Evolutionary conservation across 1,140 invertebrate genomes (phyloP).

Genomic region (Neomicropteryx cornuta): DNA sequence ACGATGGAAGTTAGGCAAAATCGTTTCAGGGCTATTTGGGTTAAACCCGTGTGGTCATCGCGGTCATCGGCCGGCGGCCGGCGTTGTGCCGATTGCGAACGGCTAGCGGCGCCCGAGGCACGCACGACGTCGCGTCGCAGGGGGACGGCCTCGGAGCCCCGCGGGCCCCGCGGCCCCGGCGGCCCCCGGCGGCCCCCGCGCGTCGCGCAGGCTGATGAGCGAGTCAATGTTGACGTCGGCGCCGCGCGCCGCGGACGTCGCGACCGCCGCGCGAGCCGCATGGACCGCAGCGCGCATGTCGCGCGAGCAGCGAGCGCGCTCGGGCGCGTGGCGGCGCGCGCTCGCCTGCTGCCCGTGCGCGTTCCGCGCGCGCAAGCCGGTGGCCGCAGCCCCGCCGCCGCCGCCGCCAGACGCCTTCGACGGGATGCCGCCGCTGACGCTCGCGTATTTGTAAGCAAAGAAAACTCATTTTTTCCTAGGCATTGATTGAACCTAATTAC

Average conservation of each 20-base stretch:
- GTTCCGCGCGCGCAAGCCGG: conserved; percentile 2
- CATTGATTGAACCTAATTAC: no score
- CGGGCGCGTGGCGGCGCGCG: background rate
- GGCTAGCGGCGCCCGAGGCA: conserved; percentile 22
- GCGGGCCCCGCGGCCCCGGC: conserved; percentile 11
- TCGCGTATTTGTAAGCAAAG: no score
- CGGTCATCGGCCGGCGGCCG: conserved; percentile 25
- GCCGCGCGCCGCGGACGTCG: conserved; percentile 26
- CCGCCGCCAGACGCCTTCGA: no score
- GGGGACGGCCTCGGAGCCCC: conserved; percentile 19
- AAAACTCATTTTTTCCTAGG: no score
- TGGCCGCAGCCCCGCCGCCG: background rate
- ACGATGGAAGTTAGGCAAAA: no score
- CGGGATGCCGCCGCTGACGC: no score
- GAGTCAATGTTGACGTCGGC: conserved; percentile 9
- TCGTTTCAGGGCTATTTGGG: no score
- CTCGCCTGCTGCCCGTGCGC: background rate
- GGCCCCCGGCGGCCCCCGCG: conserved; percentile 15
- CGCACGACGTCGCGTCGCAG: conserved; percentile 34
- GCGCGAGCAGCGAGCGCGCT: conserved; percentile 17
- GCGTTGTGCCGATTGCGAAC: conserved; percentile 20
- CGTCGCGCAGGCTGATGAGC: conserved; percentile 3
- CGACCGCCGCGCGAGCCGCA: conserved; percentile 27
- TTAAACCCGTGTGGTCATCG: conserved; percentile 11
- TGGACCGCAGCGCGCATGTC: conserved; percentile 15